Evolutionary conservation across 2,797 vertebrate species (phyloP).

Genomic region (Pseudochromis fuscus): DNA sequence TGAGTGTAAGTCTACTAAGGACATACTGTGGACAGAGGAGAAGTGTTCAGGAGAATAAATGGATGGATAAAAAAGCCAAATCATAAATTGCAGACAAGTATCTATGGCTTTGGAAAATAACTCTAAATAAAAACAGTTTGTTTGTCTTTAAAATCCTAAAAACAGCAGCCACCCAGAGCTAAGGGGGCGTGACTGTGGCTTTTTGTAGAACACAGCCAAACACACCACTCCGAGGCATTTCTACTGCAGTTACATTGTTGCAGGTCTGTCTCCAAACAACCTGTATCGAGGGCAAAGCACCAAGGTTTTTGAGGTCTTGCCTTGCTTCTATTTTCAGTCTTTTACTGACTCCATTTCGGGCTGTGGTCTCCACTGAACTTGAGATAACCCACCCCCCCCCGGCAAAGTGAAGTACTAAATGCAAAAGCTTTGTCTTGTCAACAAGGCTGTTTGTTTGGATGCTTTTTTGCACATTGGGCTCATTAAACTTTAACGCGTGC

Average conservation of each 20-base stretch:
- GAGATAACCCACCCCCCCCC: constrained; percentile 53
- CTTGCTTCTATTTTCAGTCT: constrained; percentile 59
- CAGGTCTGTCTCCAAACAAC: constrained; percentile 57
- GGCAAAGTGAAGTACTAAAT: constrained; percentile 63
- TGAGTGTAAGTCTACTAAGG: too few species aligned
- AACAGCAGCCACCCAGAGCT: constrained; percentile 22
- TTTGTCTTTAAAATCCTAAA: constrained; percentile 33
- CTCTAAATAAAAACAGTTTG: constrained; percentile 8
- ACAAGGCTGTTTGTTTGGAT: constrained; percentile 72
- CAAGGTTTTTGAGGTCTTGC: constrained; percentile 33
- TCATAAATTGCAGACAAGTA: not conserved
- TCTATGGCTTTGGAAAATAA: constrained; percentile 3
- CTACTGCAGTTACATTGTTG: constrained; percentile 31
- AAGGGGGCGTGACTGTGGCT: constrained; percentile 40
- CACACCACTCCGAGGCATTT: constrained; percentile 24
- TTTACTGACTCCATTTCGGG: constrained; percentile 47
- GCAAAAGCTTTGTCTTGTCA: constrained; percentile 74
- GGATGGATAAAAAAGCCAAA: not conserved
- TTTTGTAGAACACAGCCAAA: constrained; percentile 34
- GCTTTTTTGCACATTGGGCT: constrained; percentile 62
- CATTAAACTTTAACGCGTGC: constrained; percentile 74
- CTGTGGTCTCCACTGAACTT: constrained; percentile 59
- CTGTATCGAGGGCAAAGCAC: constrained; percentile 36
- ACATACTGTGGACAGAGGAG: too few species aligned
- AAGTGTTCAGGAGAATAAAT: not conserved